Base-by-base conservation (phyloP, 1,140 invertebrate species). In the Antheraea pernyi region DNA sequence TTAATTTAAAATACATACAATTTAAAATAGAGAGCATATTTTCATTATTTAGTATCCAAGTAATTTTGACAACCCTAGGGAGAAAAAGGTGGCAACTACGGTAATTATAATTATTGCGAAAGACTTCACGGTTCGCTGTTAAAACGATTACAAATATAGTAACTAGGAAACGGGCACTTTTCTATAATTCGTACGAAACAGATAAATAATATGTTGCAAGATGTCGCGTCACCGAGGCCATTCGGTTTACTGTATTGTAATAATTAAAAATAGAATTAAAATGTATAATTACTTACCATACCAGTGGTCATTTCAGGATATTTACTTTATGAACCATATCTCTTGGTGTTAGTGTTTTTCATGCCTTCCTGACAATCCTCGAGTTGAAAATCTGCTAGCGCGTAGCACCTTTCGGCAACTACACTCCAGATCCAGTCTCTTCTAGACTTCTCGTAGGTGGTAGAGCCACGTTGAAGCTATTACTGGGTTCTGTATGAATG, bases 91-190 rank as follows among this genome's bases (percentile, higher is more conserved):
- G 11, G 46, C 13, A 53, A 65, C 64, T 42, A 19, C 42, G 19
- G 65, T 60, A 75, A 69, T 71, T 71, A 71, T 69, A 71, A 71
- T 18, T 75, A 79, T 79, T 79, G 70, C 75, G 75, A 78, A 79
- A 82, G 70, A 58, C 70, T 82, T 82, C 74, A 81, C 78, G 81
- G 72, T 81, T 67, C 60, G 69, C 62, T 58, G 69, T 68, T 66
- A 62, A 65, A 75, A 72, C 68, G 59, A 71, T 70, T 68, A 67
- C 62, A 68, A 61, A 59, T 39, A 65, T 37, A 9, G 67, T 63
- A 75, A 69, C 63, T 69, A 67, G 63, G 62, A 69, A 48, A 69
- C 60, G 53, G 64, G 53, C 59, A 70, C 68, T 64, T 37, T 68
- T 69, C 39, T 53, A 19, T 72, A 67, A 19, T 70, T 22, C 16